Evolutionary conservation across 2,888 invertebrate species (phyloP), one percentile per base, ranked within the genome.

Genomic region (Volucella zonaria): DNA sequence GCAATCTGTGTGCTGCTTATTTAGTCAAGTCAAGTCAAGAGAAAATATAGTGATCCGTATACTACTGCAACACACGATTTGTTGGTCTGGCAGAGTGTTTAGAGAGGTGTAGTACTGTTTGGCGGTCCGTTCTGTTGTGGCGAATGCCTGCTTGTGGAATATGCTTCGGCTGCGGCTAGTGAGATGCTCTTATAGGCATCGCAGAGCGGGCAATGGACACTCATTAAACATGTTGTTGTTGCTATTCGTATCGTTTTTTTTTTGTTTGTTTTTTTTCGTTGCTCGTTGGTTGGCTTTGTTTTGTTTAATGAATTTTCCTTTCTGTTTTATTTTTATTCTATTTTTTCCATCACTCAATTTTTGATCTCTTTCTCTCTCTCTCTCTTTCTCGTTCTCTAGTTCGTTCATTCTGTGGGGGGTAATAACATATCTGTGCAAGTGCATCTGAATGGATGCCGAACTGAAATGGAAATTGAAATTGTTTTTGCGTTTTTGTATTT

Each of bases 131-230:
- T 73, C 67, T 85, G 73, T 62, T 85, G 38, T 47, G 76, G 71
- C 64, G 80, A 71, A 76, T 81, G 85, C 62, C 81, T 81, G 56
- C 62, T 58, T 10, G 81, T 59, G 73, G 67, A 85, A 85, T 85
- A 85, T 85, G 59, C 73, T 70, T 73, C 67, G 67, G 75, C 47
- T 64, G 68, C 31, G 61, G 80, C 45, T 62, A 68, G 85, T 76
- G 62, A 73, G 85, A 81, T 80, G 85, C 80, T 85, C 85, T 85
- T 85, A 85, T 85, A 85, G 83, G 81, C 79, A 68, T 43, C 78
- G 82, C 43, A 43, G 81, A 71, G 52, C 81, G 73, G 54, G 31
- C 68, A 58, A 58, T 42, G 58, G 70, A 58, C 61, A 74, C 70
- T 75, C 74, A 62, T 67, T 54, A 66, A 12, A 40, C 31, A 31